These are phyloP conservation scores for Suricata suricatta DNA, from an alignment of 2,113 vertebrate species.

Conservation along the genomic window DNA sequence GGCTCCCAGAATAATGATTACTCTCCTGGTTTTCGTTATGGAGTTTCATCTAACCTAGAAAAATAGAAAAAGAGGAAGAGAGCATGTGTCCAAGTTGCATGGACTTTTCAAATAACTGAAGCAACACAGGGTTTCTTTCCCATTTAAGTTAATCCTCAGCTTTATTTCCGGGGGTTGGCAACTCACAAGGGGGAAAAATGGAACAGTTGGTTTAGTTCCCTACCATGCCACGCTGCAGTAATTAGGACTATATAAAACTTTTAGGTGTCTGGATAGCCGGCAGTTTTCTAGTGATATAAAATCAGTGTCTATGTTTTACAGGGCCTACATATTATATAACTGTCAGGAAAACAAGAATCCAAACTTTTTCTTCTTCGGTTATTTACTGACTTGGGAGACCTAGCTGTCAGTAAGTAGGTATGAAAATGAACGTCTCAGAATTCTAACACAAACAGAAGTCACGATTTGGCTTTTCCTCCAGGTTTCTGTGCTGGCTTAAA, in stretches of 20 bases:
- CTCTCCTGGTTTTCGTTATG: not conserved
- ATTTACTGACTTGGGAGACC: conserved; percentile 72
- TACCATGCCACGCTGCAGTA: not conserved
- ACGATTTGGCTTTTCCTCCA: not conserved
- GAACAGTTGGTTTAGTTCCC: conserved; percentile 38
- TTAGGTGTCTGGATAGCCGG: not conserved
- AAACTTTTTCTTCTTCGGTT: conserved; percentile 66
- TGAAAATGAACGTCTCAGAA: conserved; percentile 45
- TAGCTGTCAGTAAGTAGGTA: conserved; percentile 60
- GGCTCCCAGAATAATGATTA: not conserved
- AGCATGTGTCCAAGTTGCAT: not conserved
- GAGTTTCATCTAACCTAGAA: not conserved
- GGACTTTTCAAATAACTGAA: conserved; percentile 18
- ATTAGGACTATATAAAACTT: conserved; percentile 58
- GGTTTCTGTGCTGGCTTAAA: conserved; percentile 49
- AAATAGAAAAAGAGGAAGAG: not conserved
- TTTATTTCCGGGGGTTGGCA: conserved; percentile 33
- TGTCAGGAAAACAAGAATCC: conserved; percentile 55
- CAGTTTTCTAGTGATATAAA: conserved; percentile 69
- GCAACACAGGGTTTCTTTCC: not conserved
- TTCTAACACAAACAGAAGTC: conserved; percentile 35
- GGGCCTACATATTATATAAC: conserved; percentile 48
- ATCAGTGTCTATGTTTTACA: conserved; percentile 55
- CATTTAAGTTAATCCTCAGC: not conserved
- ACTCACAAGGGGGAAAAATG: not conserved